Percentiles rank a stretch among this genome's conserved stretches.
Conservation (phyloP, 2,113 vertebrate genomes). For the Siniperca chuatsi region DNA sequence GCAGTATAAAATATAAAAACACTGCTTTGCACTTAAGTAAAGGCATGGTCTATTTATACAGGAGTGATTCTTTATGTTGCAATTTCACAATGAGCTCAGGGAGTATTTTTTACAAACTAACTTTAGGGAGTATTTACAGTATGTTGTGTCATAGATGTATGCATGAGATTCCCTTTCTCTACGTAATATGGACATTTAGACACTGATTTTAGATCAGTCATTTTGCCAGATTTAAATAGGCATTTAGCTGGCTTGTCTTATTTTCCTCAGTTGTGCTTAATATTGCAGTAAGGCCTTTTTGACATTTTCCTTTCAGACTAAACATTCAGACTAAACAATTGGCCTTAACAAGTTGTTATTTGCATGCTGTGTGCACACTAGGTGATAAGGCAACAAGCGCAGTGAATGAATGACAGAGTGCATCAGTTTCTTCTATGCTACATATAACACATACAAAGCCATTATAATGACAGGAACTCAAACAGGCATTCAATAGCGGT, state of each 20-base stretch:
- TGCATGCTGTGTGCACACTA: constrained; percentile 47
- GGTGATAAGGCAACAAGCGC: constrained; percentile 49
- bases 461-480: constrained; percentile 12
- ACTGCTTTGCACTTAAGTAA: background rate
- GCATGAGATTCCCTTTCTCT: constrained; percentile 2
- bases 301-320: constrained; percentile 31
- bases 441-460: constrained; percentile 28
- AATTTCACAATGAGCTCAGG: constrained; percentile 27
- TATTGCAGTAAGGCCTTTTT: constrained; percentile 15
- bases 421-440: constrained; percentile 23
- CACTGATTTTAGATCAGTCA: background rate
- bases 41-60: background rate
- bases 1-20: constrained; percentile 1
- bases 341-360: constrained; percentile 58
- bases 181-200: background rate
- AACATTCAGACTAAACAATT: constrained; percentile 56
- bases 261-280: constrained; percentile 18
- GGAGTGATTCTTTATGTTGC: background rate
- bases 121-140: background rate
- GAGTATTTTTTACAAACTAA: background rate
- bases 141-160: constrained; percentile 10
- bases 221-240: background rate
- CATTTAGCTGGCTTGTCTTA: constrained; percentile 22
- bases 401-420: constrained; percentile 50
- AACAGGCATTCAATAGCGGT: constrained; percentile 15